phyloP scores from a whole-genome alignment of 2,888 invertebrate species.

The Parnassius orleans region DNA sequence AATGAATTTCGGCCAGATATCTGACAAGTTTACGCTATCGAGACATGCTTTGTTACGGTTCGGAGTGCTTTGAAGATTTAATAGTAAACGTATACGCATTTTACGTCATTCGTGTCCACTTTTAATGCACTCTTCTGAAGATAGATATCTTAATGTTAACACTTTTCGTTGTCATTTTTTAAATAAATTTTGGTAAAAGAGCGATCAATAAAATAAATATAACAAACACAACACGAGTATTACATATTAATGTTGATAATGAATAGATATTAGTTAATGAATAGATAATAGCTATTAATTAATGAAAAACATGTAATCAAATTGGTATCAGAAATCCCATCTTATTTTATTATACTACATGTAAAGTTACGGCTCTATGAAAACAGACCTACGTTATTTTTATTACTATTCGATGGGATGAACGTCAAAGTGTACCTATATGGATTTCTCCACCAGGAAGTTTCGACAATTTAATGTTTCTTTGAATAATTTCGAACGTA shows the following conservation, averaged over 20 bases:
- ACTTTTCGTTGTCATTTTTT: constrained; percentile 31
- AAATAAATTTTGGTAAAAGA: too few species aligned
- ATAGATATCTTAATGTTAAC: constrained; percentile 41
- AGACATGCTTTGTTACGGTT: constrained; percentile 41
- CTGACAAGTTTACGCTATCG: constrained; percentile 34
- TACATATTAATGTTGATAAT: constrained; percentile 1
- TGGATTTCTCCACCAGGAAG: constrained; percentile 9
- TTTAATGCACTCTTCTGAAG: constrained; percentile 29
- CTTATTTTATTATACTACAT: constrained; percentile 23
- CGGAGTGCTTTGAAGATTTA: constrained; percentile 46
- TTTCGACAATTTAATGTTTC: constrained; percentile 14
- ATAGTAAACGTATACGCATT: constrained; percentile 36
- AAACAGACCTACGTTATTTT: constrained; percentile 21
- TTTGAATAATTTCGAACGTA: background rate
- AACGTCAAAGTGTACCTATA: constrained; percentile 3
- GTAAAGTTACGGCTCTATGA: constrained; percentile 23
- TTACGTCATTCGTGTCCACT: constrained; percentile 44
- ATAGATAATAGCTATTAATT: too few species aligned
- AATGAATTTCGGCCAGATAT: constrained; percentile 31
- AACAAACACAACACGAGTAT: background rate
- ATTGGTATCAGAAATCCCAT: constrained; percentile 20
- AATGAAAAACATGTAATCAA: constrained; percentile 13
- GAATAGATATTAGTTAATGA: background rate
- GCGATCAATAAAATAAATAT: too few species aligned
- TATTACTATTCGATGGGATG: constrained; percentile 17